A percentile compares a stretch with the other conserved stretches of the same genome.
phyloP scores from a whole-genome alignment of 1,140 invertebrate genomes.

The Pachypeltis micranthus region DNA sequence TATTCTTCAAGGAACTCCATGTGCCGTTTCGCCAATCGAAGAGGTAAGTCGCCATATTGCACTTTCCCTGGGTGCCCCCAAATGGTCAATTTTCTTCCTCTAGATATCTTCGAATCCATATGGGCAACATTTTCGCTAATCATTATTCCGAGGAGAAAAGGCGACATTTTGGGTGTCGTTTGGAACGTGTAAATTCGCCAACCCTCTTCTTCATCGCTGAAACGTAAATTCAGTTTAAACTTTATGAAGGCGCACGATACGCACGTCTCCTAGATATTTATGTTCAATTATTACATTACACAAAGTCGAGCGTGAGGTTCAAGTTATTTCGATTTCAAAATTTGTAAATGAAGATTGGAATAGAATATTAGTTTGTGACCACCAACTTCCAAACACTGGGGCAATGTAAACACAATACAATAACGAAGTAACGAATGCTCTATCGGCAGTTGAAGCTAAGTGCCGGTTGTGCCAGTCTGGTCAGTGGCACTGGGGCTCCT shows the following conservation, averaged over 20 bases:
- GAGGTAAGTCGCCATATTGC: slow-evolving; percentile 5
- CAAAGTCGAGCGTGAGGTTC: too few species aligned
- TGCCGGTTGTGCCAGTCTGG: too few species aligned
- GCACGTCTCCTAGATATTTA: too few species aligned
- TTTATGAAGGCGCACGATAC: neutral
- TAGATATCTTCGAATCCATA: neutral
- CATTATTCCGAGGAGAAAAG: slow-evolving; percentile 59
- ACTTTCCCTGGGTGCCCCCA: slow-evolving; percentile 10
- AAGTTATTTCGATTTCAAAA: too few species aligned
- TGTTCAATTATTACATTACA: too few species aligned
- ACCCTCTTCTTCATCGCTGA: neutral
- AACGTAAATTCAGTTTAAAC: neutral
- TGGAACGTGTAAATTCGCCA: slow-evolving; percentile 40
- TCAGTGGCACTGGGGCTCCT: too few species aligned
- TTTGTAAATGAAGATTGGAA: too few species aligned
- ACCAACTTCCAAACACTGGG: too few species aligned
- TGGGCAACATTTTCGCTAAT: slow-evolving; percentile 46
- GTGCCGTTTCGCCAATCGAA: slow-evolving; percentile 6
- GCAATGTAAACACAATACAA: too few species aligned
- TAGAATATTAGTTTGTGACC: too few species aligned
- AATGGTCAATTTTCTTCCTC: neutral
- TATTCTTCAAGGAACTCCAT: slow-evolving; percentile 7
- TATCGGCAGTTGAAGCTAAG: too few species aligned
- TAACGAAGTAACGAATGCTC: too few species aligned
- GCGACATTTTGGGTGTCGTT: slow-evolving; percentile 57